Evolutionary conservation across 2,888 invertebrate species (phyloP).

Genomic region (Spatulosminthurus flaviceps): DNA sequence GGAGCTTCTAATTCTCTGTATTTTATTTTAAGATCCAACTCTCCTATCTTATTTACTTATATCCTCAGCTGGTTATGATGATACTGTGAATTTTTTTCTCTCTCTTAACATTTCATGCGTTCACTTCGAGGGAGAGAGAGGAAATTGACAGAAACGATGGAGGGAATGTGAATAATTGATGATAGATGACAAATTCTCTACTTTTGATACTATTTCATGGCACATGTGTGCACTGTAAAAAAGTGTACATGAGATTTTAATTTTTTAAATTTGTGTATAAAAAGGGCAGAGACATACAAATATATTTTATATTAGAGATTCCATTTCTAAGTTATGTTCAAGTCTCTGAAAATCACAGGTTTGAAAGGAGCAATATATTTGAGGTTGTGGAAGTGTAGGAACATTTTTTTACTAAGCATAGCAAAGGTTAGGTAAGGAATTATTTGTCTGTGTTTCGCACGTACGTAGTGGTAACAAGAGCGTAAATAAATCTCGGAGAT

Average conservation of each 20-base stretch:
- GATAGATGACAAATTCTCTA: slow-evolving; percentile 35
- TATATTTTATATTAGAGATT: too few relatives aligned
- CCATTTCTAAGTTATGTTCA: too few relatives aligned
- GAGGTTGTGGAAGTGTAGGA: not conserved
- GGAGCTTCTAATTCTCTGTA: slow-evolving; percentile 16
- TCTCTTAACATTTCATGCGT: not conserved
- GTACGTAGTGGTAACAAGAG: too few relatives aligned
- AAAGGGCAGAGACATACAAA: too few relatives aligned
- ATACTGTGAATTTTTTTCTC: not conserved
- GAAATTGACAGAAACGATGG: slow-evolving; percentile 15
- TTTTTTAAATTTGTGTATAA: too few relatives aligned
- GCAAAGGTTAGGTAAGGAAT: not conserved
- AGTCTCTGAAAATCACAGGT: slow-evolving; percentile 11
- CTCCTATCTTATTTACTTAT: not conserved
- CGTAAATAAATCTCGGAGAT: too few relatives aligned
- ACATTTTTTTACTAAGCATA: not conserved
- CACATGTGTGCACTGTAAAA: not conserved
- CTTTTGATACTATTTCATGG: slow-evolving; percentile 25
- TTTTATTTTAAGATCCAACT: slow-evolving; percentile 25
- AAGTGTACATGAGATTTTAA: not conserved
- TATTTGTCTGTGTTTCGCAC: not conserved
- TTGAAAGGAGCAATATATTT: slow-evolving; percentile 11
- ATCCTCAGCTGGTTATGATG: not conserved
- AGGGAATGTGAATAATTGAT: slow-evolving; percentile 20
- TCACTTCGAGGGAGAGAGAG: not conserved